phyloP scores from a whole-genome alignment of 2,888 invertebrate species.

The Drosophila buzzatii region DNA sequence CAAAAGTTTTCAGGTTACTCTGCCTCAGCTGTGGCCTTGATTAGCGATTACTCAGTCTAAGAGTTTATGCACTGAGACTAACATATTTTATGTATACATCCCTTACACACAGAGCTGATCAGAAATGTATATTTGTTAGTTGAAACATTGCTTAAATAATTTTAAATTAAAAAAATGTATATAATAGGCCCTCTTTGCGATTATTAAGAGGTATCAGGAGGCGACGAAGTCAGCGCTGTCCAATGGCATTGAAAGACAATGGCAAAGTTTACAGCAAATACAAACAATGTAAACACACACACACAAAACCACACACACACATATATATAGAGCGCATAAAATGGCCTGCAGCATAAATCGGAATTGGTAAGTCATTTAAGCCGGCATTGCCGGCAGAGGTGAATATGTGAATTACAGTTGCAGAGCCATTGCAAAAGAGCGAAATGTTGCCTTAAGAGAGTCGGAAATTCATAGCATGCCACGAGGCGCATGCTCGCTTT shows the following conservation, averaged over 20 bases:
- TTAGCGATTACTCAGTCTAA: too few species aligned
- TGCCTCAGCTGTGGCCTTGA: too few species aligned
- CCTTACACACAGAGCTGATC: too few species aligned
- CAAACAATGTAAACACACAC: conserved; percentile 42
- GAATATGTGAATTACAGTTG: conserved; percentile 55
- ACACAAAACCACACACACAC: conserved; percentile 22
- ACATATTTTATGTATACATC: too few species aligned
- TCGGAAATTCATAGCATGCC: conserved; percentile 18
- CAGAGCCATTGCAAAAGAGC: conserved; percentile 27
- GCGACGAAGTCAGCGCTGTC: conserved; percentile 29
- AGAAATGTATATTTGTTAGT: too few species aligned
- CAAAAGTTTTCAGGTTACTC: too few species aligned
- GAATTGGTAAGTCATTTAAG: conserved; percentile 38
- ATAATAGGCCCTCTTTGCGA: neutral
- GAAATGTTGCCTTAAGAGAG: conserved; percentile 19
- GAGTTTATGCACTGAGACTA: too few species aligned
- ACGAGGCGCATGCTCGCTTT: conserved; percentile 51
- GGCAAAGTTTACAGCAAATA: conserved; percentile 51
- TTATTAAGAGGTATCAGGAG: conserved; percentile 24
- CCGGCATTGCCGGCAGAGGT: conserved; percentile 33
- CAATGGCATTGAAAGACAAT: conserved; percentile 47
- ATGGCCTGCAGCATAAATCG: conserved; percentile 52
- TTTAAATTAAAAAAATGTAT: too few species aligned
- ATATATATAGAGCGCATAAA: conserved; percentile 43
- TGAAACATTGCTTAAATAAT: too few species aligned